Conservation (phyloP, 2,113 vertebrate genomes). For the Polypterus senegalus region DNA sequence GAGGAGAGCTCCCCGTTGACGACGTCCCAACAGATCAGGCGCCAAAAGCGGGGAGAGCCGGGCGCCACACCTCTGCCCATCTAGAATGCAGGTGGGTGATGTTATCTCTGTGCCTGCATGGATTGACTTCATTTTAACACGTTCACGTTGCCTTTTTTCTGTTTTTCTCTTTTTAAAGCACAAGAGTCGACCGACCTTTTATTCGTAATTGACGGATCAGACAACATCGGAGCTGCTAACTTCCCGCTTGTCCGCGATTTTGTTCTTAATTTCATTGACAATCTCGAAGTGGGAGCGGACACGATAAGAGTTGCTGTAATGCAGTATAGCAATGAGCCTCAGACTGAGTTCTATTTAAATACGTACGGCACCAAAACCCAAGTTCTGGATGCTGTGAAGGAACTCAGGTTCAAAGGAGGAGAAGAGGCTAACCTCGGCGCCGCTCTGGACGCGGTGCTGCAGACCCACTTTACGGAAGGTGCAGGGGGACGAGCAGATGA, state of each 20-base stretch:
- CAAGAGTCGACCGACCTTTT: conserved; percentile 92
- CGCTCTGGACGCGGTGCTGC: conserved; percentile 72
- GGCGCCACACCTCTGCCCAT: conserved; percentile 52
- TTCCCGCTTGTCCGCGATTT: conserved; percentile 77
- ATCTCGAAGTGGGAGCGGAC: conserved; percentile 70
- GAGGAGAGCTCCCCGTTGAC: too few species aligned
- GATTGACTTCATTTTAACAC: conserved; percentile 71
- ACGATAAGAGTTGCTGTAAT: conserved; percentile 78
- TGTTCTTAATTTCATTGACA: conserved; percentile 83
- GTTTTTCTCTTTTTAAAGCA: conserved; percentile 63
- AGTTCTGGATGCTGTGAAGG: conserved; percentile 70
- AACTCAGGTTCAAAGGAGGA: conserved; percentile 60
- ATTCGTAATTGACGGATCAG: conserved; percentile 98
- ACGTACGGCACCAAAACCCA: conserved; percentile 63
- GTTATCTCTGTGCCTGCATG: conserved; percentile 47
- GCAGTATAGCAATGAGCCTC: conserved; percentile 67
- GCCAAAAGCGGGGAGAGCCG: too few species aligned
- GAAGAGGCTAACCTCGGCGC: conserved; percentile 71
- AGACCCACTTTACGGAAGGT: conserved; percentile 62
- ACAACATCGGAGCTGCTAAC: conserved; percentile 84
- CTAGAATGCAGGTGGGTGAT: conserved; percentile 69
- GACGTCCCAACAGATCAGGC: too few species aligned
- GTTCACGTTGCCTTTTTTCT: conserved; percentile 84
- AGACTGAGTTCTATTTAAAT: conserved; percentile 73
- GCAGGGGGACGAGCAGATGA: conserved; percentile 84